A percentile compares a stretch with the other conserved stretches of the same genome.
Evolutionary conservation across 2,888 invertebrate species (phyloP).

Genomic region (Cantharis rufa): DNA sequence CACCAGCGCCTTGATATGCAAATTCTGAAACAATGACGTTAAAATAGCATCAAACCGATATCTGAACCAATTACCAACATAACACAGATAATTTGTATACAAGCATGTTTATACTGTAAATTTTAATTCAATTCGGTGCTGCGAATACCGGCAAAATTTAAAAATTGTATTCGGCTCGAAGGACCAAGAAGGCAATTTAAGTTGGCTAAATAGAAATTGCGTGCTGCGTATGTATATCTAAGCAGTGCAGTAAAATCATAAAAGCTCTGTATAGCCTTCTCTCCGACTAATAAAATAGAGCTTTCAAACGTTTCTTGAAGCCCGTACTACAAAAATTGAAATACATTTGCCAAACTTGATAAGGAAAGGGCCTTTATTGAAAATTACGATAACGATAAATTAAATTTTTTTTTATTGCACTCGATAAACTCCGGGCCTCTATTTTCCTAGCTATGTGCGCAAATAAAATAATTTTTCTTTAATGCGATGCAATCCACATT

Average conservation of each 20-base stretch:
- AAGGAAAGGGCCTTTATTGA: neutral
- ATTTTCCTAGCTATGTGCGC: neutral
- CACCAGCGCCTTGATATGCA: conserved; percentile 13
- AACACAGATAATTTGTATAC: conserved; percentile 17
- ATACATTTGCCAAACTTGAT: conserved; percentile 1
- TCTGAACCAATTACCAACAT: conserved; percentile 10
- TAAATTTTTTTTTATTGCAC: neutral
- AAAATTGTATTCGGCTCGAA: neutral
- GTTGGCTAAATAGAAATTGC: neutral
- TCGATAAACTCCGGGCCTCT: neutral
- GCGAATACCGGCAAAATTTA: neutral
- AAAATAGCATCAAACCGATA: conserved; percentile 17
- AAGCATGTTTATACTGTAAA: neutral
- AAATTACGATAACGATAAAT: neutral
- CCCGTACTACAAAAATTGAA: conserved; percentile 10
- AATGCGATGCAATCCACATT: conserved; percentile 1
- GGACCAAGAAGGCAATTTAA: neutral
- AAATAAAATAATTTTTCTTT: neutral
- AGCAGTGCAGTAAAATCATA: neutral
- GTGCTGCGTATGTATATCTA: neutral
- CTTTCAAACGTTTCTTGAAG: conserved; percentile 3
- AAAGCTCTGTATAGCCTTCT: neutral
- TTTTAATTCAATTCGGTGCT: neutral
- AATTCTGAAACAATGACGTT: conserved; percentile 9
- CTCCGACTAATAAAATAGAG: conserved; percentile 1